Conservation (phyloP, 2,113 vertebrate genomes). For the Myotis lucifugus region DNA sequence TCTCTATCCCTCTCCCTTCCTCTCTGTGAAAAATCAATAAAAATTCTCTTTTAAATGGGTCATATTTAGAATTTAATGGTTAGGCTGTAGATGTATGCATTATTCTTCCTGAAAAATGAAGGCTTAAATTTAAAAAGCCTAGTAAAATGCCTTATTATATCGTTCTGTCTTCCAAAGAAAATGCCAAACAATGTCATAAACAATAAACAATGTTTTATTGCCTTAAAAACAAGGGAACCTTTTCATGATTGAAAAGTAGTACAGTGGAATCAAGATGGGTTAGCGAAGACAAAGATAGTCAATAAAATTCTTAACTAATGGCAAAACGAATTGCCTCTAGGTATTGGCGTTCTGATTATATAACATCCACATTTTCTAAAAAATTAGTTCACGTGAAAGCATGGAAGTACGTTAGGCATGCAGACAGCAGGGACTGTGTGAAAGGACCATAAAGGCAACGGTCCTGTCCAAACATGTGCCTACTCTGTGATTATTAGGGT, state of each 20-base stretch:
- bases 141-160: constrained; percentile 14
- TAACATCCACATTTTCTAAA: not conserved
- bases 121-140: not conserved
- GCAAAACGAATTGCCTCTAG: not conserved
- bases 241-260: not conserved
- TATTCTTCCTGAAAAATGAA: not conserved
- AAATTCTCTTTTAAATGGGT: not conserved
- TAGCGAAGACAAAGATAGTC: not conserved
- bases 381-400: not conserved
- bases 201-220: not conserved
- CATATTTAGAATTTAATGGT: not conserved
- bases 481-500: not conserved
- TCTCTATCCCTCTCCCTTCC: too few species aligned
- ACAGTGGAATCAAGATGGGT: not conserved
- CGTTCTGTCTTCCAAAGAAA: constrained; percentile 14
- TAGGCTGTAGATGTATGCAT: not conserved
- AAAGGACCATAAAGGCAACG: not conserved
- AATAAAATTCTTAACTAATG: not conserved
- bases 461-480: not conserved
- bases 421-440: not conserved
- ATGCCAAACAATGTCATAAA: not conserved
- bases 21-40: too few species aligned
- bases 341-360: not conserved
- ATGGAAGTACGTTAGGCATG: not conserved
- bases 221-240: not conserved